phyloP scores from a whole-genome alignment of 2,113 vertebrate species.

The Nanorana parkeri region DNA sequence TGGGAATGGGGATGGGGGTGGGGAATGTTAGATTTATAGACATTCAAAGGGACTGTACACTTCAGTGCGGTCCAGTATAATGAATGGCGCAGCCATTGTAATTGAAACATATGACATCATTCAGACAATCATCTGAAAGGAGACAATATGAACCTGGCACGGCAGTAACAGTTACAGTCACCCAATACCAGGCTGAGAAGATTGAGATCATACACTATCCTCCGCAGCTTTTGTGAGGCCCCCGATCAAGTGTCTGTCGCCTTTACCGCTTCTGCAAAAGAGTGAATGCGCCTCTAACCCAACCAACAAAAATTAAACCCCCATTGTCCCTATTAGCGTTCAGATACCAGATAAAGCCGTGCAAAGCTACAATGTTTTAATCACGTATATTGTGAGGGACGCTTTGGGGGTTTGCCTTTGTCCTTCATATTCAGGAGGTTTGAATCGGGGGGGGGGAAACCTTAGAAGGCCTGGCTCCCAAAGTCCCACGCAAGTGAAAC shows the following conservation, averaged over 20 bases:
- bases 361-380: conserved; percentile 41
- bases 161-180: conserved; percentile 7
- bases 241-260: conserved; percentile 31
- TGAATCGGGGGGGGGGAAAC: conserved; percentile 42
- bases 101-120: no score
- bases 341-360: conserved; percentile 25
- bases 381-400: conserved; percentile 31
- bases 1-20: no score
- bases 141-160: neutral
- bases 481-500: conserved; percentile 35
- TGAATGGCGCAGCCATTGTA: no score
- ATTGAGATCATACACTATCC: conserved; percentile 13
- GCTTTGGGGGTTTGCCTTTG: conserved; percentile 50
- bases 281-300: conserved; percentile 20
- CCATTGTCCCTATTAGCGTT: conserved; percentile 12
- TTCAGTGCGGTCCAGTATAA: no score
- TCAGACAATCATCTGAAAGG: neutral
- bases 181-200: neutral
- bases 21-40: no score
- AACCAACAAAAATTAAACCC: conserved; percentile 41
- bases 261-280: neutral
- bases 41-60: no score
- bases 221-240: conserved; percentile 16
- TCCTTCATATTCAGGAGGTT: conserved; percentile 40
- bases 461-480: conserved; percentile 31